Conservation (phyloP, 2,888 invertebrate species). For the Pogonocherus hispidulus region DNA sequence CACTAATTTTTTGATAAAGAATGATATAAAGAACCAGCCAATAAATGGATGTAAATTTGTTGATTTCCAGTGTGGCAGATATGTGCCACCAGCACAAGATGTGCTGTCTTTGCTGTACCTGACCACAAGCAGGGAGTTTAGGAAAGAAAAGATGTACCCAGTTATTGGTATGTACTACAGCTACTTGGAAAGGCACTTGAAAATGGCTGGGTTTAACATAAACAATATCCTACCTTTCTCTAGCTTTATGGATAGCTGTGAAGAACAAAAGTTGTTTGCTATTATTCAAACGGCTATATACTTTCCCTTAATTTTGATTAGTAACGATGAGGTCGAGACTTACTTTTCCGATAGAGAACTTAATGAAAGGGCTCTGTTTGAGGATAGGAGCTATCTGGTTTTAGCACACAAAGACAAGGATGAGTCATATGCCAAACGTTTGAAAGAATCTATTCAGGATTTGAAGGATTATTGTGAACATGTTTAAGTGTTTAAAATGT, state of each 20-base stretch:
- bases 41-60: constrained; percentile 61
- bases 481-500: constrained; percentile 10
- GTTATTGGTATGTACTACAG: constrained; percentile 62
- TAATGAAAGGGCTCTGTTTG: constrained; percentile 53
- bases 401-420: constrained; percentile 53
- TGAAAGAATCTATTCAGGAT: constrained; percentile 56
- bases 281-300: constrained; percentile 58
- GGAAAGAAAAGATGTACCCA: constrained; percentile 55
- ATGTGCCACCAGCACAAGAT: constrained; percentile 78
- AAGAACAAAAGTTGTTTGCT: constrained; percentile 60
- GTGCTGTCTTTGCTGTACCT: constrained; percentile 67
- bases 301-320: constrained; percentile 59
- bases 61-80: constrained; percentile 68
- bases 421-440: constrained; percentile 49
- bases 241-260: constrained; percentile 61
- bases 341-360: constrained; percentile 54
- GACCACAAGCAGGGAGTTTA: constrained; percentile 58
- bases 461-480: constrained; percentile 57
- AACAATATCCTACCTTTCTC: constrained; percentile 55
- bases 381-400: constrained; percentile 58
- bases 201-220: constrained; percentile 50
- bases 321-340: constrained; percentile 49
- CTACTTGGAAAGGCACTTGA: constrained; percentile 57
- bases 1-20: constrained; percentile 70
- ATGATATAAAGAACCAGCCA: constrained; percentile 47